Percentiles rank a stretch among this genome's conserved stretches.
Conservation (phyloP, 1,140 invertebrate species). For the Megalonaias nervosa region DNA sequence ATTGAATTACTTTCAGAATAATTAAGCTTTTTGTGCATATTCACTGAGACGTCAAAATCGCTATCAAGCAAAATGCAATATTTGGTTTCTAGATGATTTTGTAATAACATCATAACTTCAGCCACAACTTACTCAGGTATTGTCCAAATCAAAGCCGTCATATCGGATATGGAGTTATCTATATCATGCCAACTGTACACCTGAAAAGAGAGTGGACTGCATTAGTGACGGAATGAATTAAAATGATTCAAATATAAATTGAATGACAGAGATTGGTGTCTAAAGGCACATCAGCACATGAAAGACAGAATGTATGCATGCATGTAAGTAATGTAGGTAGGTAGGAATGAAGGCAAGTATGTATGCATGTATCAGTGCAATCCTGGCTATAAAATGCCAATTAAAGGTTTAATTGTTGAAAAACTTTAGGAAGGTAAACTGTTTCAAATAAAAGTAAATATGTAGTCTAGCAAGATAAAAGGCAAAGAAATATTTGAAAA, state of each 20-base stretch:
- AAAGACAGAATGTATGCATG: no score
- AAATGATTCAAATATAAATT: not conserved
- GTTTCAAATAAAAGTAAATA: not conserved
- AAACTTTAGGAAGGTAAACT: not conserved
- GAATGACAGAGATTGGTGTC: not conserved
- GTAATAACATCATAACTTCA: not conserved
- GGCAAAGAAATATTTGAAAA: not conserved
- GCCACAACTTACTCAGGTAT: conserved; percentile 55
- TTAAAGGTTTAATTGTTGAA: no score
- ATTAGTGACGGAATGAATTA: not conserved
- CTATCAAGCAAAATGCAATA: not conserved
- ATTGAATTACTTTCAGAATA: no score
- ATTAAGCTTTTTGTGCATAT: not conserved
- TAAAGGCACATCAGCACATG: no score
- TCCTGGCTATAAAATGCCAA: no score
- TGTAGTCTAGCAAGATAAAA: not conserved
- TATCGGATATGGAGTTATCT: conserved; percentile 46
- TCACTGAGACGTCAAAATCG: not conserved
- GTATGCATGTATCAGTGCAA: no score
- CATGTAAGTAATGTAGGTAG: no score
- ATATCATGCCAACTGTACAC: conserved; percentile 61
- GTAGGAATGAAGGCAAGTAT: no score
- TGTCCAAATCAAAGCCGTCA: conserved; percentile 51
- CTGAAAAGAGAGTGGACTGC: conserved; percentile 36
- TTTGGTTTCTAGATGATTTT: no score